Evolutionary conservation across 1,140 invertebrate species (phyloP).

Genomic region (Meteorus sp.): DNA sequence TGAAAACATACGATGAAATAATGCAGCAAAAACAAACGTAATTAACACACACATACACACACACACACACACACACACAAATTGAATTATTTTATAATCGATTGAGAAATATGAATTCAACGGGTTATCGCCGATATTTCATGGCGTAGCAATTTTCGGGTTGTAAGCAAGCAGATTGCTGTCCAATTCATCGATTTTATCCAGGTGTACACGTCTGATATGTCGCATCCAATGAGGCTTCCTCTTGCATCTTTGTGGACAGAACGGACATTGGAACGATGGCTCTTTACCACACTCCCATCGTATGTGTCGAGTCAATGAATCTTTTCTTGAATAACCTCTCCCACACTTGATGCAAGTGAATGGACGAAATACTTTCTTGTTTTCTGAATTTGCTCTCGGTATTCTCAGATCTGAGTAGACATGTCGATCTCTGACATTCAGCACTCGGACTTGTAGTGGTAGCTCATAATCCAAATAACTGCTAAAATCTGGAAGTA

Average conservation of each 20-base stretch:
- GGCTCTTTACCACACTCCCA: constrained; percentile 72
- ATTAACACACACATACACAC: too few relatives aligned
- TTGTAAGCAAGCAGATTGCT: constrained; percentile 39
- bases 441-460: constrained; percentile 41
- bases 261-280: constrained; percentile 68
- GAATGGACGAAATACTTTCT: constrained; percentile 52
- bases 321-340: constrained; percentile 68
- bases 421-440: constrained; percentile 31
- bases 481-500: constrained; percentile 38
- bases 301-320: constrained; percentile 66
- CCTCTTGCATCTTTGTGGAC: constrained; percentile 64
- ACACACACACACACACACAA: too few relatives aligned
- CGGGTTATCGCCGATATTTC: too few relatives aligned
- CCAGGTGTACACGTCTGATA: constrained; percentile 62
- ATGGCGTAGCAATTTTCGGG: constrained; percentile 13
- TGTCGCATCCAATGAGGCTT: constrained; percentile 65
- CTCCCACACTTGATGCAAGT: constrained; percentile 65
- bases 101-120: too few relatives aligned
- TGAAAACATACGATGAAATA: too few relatives aligned
- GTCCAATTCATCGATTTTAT: constrained; percentile 55
- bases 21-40: too few relatives aligned
- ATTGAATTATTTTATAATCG: too few relatives aligned
- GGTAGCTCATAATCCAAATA: constrained; percentile 37
- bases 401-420: constrained; percentile 50
- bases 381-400: constrained; percentile 36